Conservation (phyloP, 1,140 invertebrate species). For the Sinella curviseta region DNA sequence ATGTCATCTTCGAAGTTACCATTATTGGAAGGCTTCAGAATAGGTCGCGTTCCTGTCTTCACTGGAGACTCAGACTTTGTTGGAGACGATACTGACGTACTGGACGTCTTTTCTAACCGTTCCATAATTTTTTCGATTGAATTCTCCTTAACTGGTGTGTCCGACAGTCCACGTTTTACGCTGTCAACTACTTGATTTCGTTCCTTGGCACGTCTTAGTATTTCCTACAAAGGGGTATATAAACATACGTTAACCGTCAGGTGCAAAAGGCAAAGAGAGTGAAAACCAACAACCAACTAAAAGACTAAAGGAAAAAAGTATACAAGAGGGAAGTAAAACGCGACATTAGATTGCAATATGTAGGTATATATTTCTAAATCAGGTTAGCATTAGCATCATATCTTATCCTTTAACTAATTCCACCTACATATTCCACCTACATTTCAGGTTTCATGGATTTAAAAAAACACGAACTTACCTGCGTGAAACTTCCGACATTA, state of each 20-base stretch:
- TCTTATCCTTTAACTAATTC: too few relatives aligned
- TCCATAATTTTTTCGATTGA: background rate
- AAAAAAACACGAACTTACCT: background rate
- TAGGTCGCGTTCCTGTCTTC: background rate
- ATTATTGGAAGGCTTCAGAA: background rate
- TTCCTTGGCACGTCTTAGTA: slow-evolving; percentile 5
- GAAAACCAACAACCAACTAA: too few relatives aligned
- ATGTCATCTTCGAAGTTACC: background rate
- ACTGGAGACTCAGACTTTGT: background rate
- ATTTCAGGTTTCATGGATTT: too few relatives aligned
- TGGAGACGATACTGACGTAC: background rate
- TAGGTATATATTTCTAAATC: too few relatives aligned
- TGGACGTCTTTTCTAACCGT: background rate
- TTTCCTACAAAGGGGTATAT: background rate
- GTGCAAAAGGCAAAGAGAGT: too few relatives aligned
- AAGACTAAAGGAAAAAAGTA: too few relatives aligned
- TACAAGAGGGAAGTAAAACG: too few relatives aligned
- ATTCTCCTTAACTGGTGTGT: background rate
- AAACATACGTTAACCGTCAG: too few relatives aligned
- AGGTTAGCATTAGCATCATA: too few relatives aligned
- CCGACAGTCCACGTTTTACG: background rate
- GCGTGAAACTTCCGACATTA: background rate
- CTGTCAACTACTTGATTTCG: background rate
- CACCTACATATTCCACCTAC: too few relatives aligned
- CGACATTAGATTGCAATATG: too few relatives aligned